Percentiles rank a stretch among this genome's conserved stretches.
Conservation (phyloP, 2,888 invertebrate species). For the Amiota communis region DNA sequence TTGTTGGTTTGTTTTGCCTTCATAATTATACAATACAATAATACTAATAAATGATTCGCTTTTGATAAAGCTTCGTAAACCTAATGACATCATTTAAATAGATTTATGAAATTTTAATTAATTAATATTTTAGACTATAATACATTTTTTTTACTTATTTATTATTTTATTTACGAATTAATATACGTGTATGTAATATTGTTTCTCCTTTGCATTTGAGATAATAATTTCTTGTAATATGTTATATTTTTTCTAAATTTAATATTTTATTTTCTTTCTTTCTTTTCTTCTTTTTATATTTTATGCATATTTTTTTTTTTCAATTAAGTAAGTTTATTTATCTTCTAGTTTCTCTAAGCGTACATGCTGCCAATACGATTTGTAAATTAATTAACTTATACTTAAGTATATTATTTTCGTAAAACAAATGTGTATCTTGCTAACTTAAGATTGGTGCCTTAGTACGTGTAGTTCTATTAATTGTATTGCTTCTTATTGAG, state of each 20-base stretch:
- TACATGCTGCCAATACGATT: background rate
- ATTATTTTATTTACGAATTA: background rate
- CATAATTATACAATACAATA: background rate
- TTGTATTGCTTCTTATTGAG: too few species aligned
- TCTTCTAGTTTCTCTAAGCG: background rate
- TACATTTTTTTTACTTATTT: background rate
- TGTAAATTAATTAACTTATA: background rate
- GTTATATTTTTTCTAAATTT: background rate
- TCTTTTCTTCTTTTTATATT: background rate
- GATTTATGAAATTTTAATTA: background rate
- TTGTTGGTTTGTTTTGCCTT: slow-evolving; percentile 2
- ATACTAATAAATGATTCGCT: slow-evolving; percentile 21
- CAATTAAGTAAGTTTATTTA: background rate
- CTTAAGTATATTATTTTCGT: background rate
- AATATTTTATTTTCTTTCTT: too few species aligned
- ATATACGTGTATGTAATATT: background rate
- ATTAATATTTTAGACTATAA: slow-evolving; percentile 12
- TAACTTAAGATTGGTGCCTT: too few species aligned
- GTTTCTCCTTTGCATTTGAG: background rate
- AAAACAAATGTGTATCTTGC: too few species aligned
- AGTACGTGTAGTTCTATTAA: too few species aligned
- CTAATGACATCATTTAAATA: slow-evolving; percentile 10
- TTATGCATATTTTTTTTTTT: background rate
- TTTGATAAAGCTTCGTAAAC: background rate
- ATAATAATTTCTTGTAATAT: slow-evolving; percentile 5